These are phyloP conservation scores for Mionectes olivaceus DNA, from an alignment of 2,797 vertebrate species.

Conservation along the genomic window DNA sequence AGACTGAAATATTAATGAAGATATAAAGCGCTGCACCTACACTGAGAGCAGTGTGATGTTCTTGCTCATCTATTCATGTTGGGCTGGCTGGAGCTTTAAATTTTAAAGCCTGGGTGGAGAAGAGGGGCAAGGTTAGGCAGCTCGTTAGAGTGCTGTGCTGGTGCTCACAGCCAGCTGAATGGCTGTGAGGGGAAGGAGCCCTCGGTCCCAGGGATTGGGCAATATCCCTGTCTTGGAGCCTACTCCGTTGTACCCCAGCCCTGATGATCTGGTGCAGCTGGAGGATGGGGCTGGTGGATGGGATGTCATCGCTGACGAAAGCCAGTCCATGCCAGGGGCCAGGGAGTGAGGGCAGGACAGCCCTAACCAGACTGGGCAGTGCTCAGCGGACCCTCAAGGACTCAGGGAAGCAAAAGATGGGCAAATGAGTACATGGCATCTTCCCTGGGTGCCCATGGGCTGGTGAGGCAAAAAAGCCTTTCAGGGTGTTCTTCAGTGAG, in stretches of 20 bases:
- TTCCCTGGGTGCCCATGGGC: neutral
- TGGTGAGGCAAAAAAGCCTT: neutral
- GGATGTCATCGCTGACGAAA: neutral
- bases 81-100: constrained; percentile 52
- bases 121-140: constrained; percentile 56
- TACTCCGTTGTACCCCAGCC: accelerated
- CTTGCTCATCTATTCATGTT: constrained; percentile 62
- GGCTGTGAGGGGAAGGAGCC: neutral
- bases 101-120: constrained; percentile 54
- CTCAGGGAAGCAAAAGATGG: accelerated
- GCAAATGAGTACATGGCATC: accelerated
- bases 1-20: constrained; percentile 78
- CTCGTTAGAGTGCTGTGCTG: neutral
- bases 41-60: constrained; percentile 59
- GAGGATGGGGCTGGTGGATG: neutral
- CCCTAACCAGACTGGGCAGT: accelerated
- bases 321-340: accelerated
- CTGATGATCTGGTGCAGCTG: neutral
- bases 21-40: constrained; percentile 72
- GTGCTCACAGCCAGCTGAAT: neutral
- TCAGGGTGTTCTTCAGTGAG: neutral
- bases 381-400: accelerated
- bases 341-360: accelerated
- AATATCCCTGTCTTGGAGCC: accelerated
- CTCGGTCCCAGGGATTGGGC: neutral